Evolutionary conservation across 1,140 invertebrate genomes (phyloP).

Genomic region (Halesus radiatus): DNA sequence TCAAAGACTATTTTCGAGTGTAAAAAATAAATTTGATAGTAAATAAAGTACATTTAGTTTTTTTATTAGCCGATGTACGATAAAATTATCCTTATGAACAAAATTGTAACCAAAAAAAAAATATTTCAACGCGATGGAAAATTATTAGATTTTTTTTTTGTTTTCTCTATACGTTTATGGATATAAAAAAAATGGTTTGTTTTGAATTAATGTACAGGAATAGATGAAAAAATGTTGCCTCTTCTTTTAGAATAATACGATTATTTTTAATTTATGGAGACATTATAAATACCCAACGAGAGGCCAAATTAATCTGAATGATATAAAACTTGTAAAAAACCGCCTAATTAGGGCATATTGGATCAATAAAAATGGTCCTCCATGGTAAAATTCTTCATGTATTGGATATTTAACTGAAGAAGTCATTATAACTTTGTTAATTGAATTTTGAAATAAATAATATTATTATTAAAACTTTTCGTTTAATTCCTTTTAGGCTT

Average conservation of each 20-base stretch:
- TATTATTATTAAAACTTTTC: slow-evolving; percentile 16
- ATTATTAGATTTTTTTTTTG: neutral
- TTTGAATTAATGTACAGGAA: slow-evolving; percentile 5
- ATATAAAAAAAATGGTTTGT: neutral
- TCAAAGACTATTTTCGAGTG: slow-evolving; percentile 20
- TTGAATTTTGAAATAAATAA: slow-evolving; percentile 24
- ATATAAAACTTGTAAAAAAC: slow-evolving; percentile 15
- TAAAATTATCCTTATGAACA: slow-evolving; percentile 1
- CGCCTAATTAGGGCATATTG: neutral
- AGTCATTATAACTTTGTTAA: slow-evolving; percentile 27
- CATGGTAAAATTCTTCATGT: neutral
- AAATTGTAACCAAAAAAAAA: neutral
- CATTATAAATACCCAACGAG: neutral
- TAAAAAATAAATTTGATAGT: slow-evolving; percentile 14
- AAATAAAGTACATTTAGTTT: slow-evolving; percentile 3
- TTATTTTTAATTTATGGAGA: too few species aligned
- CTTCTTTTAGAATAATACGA: neutral
- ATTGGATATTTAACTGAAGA: neutral
- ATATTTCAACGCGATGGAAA: neutral
- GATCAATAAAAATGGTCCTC: slow-evolving; percentile 2
- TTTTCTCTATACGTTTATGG: neutral
- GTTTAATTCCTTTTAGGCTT: neutral
- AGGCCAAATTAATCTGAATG: neutral
- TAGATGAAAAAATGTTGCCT: neutral
- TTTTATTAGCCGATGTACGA: slow-evolving; percentile 22